A percentile compares a stretch with the other conserved stretches of the same genome.
phyloP scores from a whole-genome alignment of 2,113 vertebrate genomes.

The Mixornis gularis region DNA sequence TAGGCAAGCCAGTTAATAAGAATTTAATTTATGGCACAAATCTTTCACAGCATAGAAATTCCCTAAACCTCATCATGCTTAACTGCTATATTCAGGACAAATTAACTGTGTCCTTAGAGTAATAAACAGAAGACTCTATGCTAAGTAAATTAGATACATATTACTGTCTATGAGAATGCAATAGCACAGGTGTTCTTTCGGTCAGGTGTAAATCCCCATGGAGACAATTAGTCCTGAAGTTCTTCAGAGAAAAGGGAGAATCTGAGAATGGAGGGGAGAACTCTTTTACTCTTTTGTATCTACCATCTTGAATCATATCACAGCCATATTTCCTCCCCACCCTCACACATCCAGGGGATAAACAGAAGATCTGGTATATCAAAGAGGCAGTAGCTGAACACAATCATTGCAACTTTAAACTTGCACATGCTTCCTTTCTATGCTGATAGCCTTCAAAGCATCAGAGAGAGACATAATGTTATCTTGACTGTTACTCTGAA shows the following conservation, averaged over 20 bases:
- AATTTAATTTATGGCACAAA: not conserved
- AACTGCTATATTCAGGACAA: not conserved
- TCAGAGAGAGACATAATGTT: not conserved
- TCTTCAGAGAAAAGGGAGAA: not conserved
- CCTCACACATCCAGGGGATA: not conserved
- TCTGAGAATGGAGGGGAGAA: not conserved
- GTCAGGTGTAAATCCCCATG: not conserved
- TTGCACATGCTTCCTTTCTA: slow-evolving; percentile 22
- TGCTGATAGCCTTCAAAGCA: slow-evolving; percentile 35
- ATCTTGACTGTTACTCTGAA: slow-evolving; percentile 17
- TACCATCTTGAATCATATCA: slow-evolving; percentile 16
- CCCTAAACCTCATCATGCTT: not conserved
- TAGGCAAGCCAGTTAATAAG: not conserved
- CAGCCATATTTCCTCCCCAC: slow-evolving; percentile 11
- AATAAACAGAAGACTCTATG: not conserved
- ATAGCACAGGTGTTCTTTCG: not conserved
- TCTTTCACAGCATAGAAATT: not conserved
- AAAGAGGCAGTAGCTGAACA: not conserved
- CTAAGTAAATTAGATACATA: not conserved
- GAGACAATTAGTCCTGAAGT: not conserved
- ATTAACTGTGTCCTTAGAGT: not conserved
- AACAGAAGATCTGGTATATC: slow-evolving; percentile 26
- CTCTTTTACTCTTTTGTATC: not conserved
- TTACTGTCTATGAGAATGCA: not conserved
- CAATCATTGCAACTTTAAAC: not conserved